Evolutionary conservation across 2,797 vertebrate species (phyloP), one percentile per base, ranked within the genome.

Genomic region (Myotis findleyi): DNA sequence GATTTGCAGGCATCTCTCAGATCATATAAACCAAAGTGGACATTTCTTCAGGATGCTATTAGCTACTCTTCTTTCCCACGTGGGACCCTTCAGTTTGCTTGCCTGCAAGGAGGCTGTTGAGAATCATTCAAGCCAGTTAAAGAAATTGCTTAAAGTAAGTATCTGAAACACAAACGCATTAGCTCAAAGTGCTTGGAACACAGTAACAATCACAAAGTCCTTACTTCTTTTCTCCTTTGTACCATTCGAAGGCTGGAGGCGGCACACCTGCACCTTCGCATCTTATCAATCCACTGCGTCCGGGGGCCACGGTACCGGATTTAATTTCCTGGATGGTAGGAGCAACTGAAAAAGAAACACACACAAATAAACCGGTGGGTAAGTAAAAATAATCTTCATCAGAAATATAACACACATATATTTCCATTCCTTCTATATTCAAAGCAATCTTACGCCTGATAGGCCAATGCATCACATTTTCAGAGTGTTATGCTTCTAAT

Each of bases 181-280:
- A 94, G 72, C 85, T 71, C 66, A 21, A 23, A 76, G 82, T 84
- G 69, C 92, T 96, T 36, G 73, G 69, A 77, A 93, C 62, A 66
- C 30, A 89, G 89, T 20, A 44, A 89, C 80, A 87, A 94, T 85
- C 84, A 5, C 86, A 7, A 13, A 95, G 94, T 96, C 98, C 99
- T 99, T 99, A 99, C 99, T 99, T 99, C 98, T 99, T 99, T 95
- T 99, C 99, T 93, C 99, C 99, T 98, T 98, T 99, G 99, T 99
- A 99, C 99, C 99, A 99, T 98, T 99, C 99, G 62, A 99, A 99
- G 71, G 97, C 91, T 1, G 99, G 99, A 96, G 98, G 97, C 55
- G 99, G 99, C 87, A 99, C 99, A 94, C 99, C 99, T 69, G 99
- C 99, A 80, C 99, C 99, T 98, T 99, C 99, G 0, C 99, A 99